Conservation (phyloP, 30 jellyfish, hydroid and myxozoan species). For the Euphysa ruthae region DNA sequence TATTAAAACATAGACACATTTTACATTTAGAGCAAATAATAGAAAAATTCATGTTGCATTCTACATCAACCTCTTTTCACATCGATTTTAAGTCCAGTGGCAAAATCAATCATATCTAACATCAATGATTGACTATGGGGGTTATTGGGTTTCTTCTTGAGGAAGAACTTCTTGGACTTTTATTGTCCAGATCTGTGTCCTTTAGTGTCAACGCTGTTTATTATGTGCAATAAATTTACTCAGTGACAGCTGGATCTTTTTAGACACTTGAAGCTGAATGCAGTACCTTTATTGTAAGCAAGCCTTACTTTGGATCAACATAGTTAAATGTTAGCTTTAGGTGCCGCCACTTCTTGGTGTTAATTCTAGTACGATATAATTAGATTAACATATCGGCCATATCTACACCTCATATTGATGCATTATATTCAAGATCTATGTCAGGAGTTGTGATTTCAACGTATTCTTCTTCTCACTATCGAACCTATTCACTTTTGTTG, state of each 20-base stretch:
- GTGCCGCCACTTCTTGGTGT: slow-evolving; percentile 43
- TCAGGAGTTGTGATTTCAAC: slow-evolving; percentile 25
- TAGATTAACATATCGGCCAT: slow-evolving; percentile 43
- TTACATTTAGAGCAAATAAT: too few relatives aligned
- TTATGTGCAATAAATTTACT: slow-evolving; percentile 1
- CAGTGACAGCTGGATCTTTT: slow-evolving; percentile 20
- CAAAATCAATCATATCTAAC: too few relatives aligned
- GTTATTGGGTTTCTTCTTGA: too few relatives aligned
- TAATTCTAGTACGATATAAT: slow-evolving; percentile 33
- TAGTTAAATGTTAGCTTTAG: too few relatives aligned
- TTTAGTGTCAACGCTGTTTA: neutral
- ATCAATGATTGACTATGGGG: too few relatives aligned
- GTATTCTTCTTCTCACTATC: slow-evolving; percentile 5
- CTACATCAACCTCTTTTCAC: too few relatives aligned
- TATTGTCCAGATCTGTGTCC: too few relatives aligned
- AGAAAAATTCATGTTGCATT: too few relatives aligned
- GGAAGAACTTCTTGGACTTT: too few relatives aligned
- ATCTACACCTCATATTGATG: slow-evolving; percentile 60
- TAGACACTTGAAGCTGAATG: slow-evolving; percentile 15
- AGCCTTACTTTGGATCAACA: too few relatives aligned
- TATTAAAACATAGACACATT: too few relatives aligned
- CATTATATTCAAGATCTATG: slow-evolving; percentile 19
- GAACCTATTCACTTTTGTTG: slow-evolving; percentile 25
- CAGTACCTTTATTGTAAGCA: slow-evolving; percentile 45
- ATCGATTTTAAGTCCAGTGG: too few relatives aligned